These are phyloP conservation scores for Drosophila azteca DNA, from an alignment of 1,140 invertebrate species.

Conservation along the genomic window DNA sequence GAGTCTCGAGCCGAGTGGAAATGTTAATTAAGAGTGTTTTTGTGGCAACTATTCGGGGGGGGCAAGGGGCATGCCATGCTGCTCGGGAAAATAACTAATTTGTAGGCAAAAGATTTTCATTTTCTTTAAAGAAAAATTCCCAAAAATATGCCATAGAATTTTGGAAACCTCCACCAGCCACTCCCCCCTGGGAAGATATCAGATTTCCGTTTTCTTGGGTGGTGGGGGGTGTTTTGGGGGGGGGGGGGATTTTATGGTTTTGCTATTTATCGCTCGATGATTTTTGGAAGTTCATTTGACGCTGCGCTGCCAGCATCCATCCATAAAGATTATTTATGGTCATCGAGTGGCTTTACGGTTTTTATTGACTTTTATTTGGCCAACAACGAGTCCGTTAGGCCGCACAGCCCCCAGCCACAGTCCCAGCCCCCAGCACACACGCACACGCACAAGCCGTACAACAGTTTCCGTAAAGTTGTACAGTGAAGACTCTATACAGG, in stretches of 20 bases:
- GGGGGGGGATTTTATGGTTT: not conserved
- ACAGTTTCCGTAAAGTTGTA: no score
- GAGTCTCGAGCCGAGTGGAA: slow-evolving; percentile 1
- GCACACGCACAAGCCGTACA: slow-evolving; percentile 8
- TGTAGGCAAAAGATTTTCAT: not conserved
- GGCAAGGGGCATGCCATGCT: no score
- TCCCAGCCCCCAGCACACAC: slow-evolving; percentile 8
- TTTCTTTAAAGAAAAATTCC: not conserved
- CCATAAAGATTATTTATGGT: slow-evolving; percentile 56
- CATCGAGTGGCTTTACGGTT: slow-evolving; percentile 40
- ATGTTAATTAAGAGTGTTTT: slow-evolving; percentile 36
- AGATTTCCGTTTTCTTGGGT: slow-evolving; percentile 18
- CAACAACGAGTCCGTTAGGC: slow-evolving; percentile 8
- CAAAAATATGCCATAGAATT: no score
- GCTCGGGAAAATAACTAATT: not conserved
- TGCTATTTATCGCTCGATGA: slow-evolving; percentile 38
- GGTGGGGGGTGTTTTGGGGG: not conserved
- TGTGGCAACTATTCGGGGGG: not conserved
- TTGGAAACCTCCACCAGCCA: no score
- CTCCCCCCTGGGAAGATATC: no score
- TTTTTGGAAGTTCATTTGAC: slow-evolving; percentile 43
- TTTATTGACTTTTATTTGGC: slow-evolving; percentile 59
- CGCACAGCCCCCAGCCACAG: not conserved
- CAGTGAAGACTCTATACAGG: no score
- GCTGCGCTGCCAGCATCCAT: not conserved